Evolutionary conservation across 2,113 vertebrate genomes (phyloP).

Genomic region (Ailurus styani): DNA sequence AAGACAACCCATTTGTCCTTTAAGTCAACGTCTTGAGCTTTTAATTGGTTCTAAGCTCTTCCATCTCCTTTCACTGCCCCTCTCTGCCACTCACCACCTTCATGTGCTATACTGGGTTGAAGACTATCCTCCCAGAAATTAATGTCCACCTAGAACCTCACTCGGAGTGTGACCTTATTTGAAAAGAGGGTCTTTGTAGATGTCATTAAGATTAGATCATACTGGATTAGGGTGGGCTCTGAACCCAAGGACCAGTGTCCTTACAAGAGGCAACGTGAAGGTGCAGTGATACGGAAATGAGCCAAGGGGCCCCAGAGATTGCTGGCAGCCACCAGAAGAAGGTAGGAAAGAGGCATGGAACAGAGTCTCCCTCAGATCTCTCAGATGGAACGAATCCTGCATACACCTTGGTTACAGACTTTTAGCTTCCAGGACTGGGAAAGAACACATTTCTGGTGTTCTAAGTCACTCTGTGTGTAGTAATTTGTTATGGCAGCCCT

Average conservation of each 20-base stretch:
- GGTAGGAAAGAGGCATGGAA: too few relatives aligned
- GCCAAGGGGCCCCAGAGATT: not conserved
- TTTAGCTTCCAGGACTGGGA: not conserved
- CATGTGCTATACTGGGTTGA: not conserved
- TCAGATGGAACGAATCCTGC: rapidly evolving
- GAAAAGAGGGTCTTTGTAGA: not conserved
- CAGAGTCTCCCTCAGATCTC: not conserved
- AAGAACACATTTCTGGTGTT: not conserved
- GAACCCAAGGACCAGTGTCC: not conserved
- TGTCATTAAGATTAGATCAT: not conserved
- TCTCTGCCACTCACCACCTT: rapidly evolving
- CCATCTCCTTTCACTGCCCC: not conserved
- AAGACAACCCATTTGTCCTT: not conserved
- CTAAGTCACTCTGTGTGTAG: too few relatives aligned
- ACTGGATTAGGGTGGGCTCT: too few relatives aligned
- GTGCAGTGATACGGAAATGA: not conserved
- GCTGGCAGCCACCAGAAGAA: rapidly evolving
- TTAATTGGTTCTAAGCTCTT: not conserved
- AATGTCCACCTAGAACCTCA: not conserved
- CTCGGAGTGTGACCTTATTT: not conserved
- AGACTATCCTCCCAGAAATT: not conserved
- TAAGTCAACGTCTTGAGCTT: not conserved
- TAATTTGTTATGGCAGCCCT: not conserved
- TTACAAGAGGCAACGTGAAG: not conserved
- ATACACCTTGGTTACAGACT: not conserved